Evolutionary conservation across 2,888 invertebrate genomes (phyloP), one percentile per base, ranked within the genome.

Genomic region (Dioctria linearis): DNA sequence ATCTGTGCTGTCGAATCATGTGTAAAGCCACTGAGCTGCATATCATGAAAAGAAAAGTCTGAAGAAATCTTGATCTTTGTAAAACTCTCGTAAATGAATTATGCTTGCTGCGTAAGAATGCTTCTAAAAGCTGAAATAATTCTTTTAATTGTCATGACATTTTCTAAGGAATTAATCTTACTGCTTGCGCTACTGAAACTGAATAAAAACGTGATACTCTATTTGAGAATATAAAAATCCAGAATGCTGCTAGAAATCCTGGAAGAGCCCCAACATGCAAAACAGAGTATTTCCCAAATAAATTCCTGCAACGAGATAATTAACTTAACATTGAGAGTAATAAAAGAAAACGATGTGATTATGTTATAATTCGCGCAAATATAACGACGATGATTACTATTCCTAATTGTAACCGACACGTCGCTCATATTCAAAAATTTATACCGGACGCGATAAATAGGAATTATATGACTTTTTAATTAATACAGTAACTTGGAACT

Each of bases 1-100:
- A 79, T 8, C 81, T 81, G 25, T 82, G 65, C 8, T 83, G 84
- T n/a, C 37, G 5, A 13, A 84, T 84, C 40, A 84, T 84, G 66
- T 86, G 83, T 63, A 87, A 63, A 8, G 87, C 84, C 13, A 86
- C 51, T 0, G 84, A 80, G 66, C 87, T 87, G 80, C 85, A 85
- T 37, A 75, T 67, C 87, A 87, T 87, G 78, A 87, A 87, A 11
- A 87, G 3, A 8, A 84, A 67, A 5, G 86, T 85, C 80, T 86
- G 85, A 3, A 85, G 8, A 0, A 71, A 2, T 65, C 78, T 79
- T 0, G 86, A 86, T 3, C 82, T 69, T 4, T 76, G 81, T 5
- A 87, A 69, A 3, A 80, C 25, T 42, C 79, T 83, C 46, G 84
- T 84, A 5, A 86, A 0, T 3, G 76, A 25, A 80, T 84, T 85